Base-by-base conservation (phyloP, 2,113 vertebrate species). In the Acanthisitta chloris region DNA sequence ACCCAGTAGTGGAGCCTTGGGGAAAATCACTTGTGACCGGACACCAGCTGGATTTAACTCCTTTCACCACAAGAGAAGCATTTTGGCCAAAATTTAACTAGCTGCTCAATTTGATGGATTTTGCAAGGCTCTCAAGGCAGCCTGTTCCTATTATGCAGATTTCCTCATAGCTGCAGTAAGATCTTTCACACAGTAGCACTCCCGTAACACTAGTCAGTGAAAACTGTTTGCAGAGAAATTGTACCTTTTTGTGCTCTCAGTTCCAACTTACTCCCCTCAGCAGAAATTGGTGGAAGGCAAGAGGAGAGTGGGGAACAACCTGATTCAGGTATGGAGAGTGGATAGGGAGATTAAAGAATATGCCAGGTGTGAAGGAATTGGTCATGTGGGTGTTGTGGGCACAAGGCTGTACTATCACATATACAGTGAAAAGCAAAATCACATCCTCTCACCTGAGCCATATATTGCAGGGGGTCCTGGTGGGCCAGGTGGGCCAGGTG, bases 401-500 rank as follows among this genome's bases (percentile, higher is more conserved):
- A 3, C 2, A 4, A 15, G 17, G 24, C 6, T 36, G 2, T 19
- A 42, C 17, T 8, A 21, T 78, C 0, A 1, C 9, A 46, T 14
- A 10, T 12, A 25, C 25, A 55, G 28, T 15, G 17, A 79, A 92
- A 90, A 77, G 28, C 51, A 55, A 61, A 57, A 62, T 49, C 20
- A 46, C 21, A 57, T 7, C 17, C 19, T 77, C 94, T 90, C 91
- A 99, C 99, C 98, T 97, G 98, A 98, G 34, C 98, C 97, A 51
- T 98, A 98, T 94, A 98, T 97, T 66, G 97, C 95, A 24, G 98
- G 92, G 8, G 97, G 97, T 4, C 98, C 98, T 51, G 98, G 95
- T 14, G 97, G 97, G 11, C 97, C 98, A 6, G 98, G 99, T 14
- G 98, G 99, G 4, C 99, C 99, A 1, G 98, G 98, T 31, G 98